A percentile compares a stretch with the other conserved stretches of the same genome.
Evolutionary conservation across 2,888 invertebrate genomes (phyloP).

Genomic region (Lochmaea crataegi): DNA sequence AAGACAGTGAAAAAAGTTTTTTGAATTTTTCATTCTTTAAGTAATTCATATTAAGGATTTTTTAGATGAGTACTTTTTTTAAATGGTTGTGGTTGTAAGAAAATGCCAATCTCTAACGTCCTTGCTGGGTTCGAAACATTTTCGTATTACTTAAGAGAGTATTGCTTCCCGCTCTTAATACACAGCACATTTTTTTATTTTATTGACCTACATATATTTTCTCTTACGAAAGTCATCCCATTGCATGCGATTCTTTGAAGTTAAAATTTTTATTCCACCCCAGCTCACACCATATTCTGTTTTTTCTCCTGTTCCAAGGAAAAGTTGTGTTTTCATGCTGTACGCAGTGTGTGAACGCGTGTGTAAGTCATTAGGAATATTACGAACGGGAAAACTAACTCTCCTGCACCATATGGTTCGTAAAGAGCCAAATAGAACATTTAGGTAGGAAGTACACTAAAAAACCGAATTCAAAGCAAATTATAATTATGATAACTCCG

Average conservation of each 20-base stretch:
- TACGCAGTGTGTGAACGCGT: conserved; percentile 62
- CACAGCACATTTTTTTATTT: neutral
- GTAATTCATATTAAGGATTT: no score
- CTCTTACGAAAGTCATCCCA: neutral
- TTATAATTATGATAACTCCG: neutral
- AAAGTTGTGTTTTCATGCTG: conserved; percentile 65
- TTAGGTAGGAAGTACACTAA: conserved; percentile 8
- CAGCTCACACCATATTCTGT: neutral
- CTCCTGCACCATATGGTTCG: conserved; percentile 64
- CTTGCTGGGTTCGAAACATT: no score
- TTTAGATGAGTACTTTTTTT: no score
- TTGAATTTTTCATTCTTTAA: no score
- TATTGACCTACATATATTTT: neutral
- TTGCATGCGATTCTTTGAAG: neutral
- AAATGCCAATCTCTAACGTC: no score
- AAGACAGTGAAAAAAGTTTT: no score
- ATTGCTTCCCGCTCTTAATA: neutral
- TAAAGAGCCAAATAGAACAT: conserved; percentile 20
- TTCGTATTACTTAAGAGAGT: no score
- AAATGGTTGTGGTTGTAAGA: no score
- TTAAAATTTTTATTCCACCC: neutral
- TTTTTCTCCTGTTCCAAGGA: conserved; percentile 29
- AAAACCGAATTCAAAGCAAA: neutral
- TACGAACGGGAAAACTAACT: conserved; percentile 67
- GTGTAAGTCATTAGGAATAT: conserved; percentile 68